Base-by-base conservation (phyloP, 2,113 vertebrate genomes). In the Paraplagusia blochii region DNA sequence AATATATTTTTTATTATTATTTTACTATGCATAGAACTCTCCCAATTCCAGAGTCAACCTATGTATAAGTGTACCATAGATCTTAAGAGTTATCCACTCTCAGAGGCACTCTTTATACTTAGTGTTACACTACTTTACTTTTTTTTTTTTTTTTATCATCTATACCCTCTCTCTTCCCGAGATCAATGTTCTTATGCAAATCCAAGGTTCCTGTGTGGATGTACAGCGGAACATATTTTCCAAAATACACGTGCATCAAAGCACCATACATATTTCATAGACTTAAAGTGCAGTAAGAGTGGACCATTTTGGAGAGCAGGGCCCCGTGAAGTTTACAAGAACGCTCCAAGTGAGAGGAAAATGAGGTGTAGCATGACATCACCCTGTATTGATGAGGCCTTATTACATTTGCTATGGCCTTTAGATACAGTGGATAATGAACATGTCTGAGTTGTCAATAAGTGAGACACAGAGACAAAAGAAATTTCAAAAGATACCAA, bases 241-340 rank as follows among this genome's bases (percentile, higher is more conserved):
- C 77, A 79, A 87, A 88, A 89, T 85, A 87, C 81, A 81, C 79
- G 78, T 74, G 74, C 82, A 87, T 82, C 84, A 85, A 83, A 82
- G 78, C 45, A 19, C 80, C 79, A 90, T 88, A 85, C 79, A 90
- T 90, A 90, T 88, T 90, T 88, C 72, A 89, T 88, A 53, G 49
- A 60, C 53, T 62, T 79, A 66, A 85, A 87, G 82, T 83, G 83
- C 78, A 76, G 69, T 81, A 72, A 80, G 76, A 87, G 81, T 69
- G 76, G 80, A 73, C 69, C 58, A 71, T 85, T 86, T 84, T 82
- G 66, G 71, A 81, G 36, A 58, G 72, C 36, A n/a, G 34, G 63
- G 62, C 67, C 76, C 38, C 0, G 36, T 16, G 11, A 55, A 84
- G 59, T 80, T 84, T 66, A 54, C 63, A 75, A 71, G 56, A 76